Evolutionary conservation across 2,113 vertebrate genomes (phyloP), one percentile per base, ranked within the genome.

Genomic region (Perca fluviatilis): DNA sequence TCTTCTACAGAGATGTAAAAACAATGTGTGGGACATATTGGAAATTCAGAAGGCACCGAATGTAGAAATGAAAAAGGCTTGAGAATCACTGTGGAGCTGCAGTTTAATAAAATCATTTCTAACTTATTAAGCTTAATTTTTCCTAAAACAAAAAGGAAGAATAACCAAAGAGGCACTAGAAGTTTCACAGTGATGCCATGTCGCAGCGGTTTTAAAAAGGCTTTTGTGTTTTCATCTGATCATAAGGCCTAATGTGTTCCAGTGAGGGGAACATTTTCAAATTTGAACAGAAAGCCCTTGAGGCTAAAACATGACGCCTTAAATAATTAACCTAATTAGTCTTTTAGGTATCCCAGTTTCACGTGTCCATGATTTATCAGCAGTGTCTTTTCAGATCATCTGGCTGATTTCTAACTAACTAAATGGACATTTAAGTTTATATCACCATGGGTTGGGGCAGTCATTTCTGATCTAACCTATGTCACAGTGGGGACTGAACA

Each of bases 171-270:
- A 91, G 82, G 88, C 88, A 92, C 82, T 61, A 67, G 49, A 84
- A 73, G 76, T 77, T 84, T 92, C 93, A 93, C 93, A 93, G 93
- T 93, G 90, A 84, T 80, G 72, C 23, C 0, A 3, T 68, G 36
- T 72, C 51, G 54, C 60, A 65, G 36, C 63, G n/a, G 63, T 46
- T 56, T 65, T 47, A 21, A 72, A 61, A n/a, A 57, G 13, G 57
- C 74, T 63, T 60, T 68, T 3, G 43, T 30, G 47, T 11, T 77
- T 80, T 65, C 5, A 21, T 85, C 56, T 19, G 49, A 74, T 81
- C 76, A 67, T 13, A 62, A 66, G 65, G 47, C 12, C 23, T 10
- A 63, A 75, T 46, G 56, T 69, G 63, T 79, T 79, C 5, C 8
- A 18, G 2, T 16, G n/a, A 74, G n/a, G n/a, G 25, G 25, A 68